A percentile compares a stretch with the other conserved stretches of the same genome.
These are phyloP conservation scores for Eubasilissa regina DNA, from an alignment of 1,140 invertebrate species.

Conservation along the genomic window DNA sequence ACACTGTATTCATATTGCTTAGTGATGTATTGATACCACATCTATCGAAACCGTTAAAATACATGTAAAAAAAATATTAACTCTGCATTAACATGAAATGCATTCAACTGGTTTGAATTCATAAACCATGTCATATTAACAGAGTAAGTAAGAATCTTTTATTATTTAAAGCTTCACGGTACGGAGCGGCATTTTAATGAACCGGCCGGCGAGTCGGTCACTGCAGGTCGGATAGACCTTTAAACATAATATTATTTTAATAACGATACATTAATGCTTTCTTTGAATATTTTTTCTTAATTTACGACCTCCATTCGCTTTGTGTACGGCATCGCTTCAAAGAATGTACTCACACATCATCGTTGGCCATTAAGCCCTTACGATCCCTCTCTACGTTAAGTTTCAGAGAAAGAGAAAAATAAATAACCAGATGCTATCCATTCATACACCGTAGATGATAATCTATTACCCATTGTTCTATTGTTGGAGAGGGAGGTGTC, in stretches of 20 bases:
- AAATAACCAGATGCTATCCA: background rate
- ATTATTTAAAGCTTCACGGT: constrained; percentile 3
- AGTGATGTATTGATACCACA: too few relatives aligned
- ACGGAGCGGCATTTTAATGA: constrained; percentile 24
- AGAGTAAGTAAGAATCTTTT: background rate
- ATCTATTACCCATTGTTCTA: constrained; percentile 60
- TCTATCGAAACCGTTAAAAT: too few relatives aligned
- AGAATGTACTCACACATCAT: constrained; percentile 18
- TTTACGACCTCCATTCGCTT: constrained; percentile 35
- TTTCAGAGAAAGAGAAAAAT: constrained; percentile 21
- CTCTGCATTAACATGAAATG: too few relatives aligned
- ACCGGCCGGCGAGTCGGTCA: constrained; percentile 1
- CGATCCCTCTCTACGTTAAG: background rate
- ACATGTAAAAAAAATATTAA: too few relatives aligned
- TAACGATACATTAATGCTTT: constrained; percentile 18
- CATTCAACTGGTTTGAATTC: too few relatives aligned
- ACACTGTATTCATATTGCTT: too few relatives aligned
- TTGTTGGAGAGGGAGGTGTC: constrained; percentile 52
- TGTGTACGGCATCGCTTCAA: constrained; percentile 7
- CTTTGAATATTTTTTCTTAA: constrained; percentile 34
- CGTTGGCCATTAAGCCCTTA: background rate
- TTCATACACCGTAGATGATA: constrained; percentile 46
- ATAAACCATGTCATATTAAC: too few relatives aligned
- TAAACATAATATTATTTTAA: constrained; percentile 21
- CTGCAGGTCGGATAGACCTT: too few relatives aligned